Conservation (phyloP, 1,140 invertebrate species). For the Trichonephila clavata region DNA sequence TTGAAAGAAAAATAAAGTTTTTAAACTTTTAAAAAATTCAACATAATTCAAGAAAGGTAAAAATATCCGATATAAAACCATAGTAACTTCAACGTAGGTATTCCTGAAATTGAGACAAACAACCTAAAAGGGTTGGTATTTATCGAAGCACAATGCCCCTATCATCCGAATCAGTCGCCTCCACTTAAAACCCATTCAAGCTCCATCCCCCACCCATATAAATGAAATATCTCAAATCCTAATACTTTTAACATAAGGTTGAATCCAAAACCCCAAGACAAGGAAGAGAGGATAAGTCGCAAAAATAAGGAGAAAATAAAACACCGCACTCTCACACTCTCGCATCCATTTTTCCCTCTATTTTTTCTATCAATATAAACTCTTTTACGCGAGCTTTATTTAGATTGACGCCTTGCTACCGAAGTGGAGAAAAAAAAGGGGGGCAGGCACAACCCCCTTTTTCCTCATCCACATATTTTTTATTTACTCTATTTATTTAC, state of each 20-base stretch:
- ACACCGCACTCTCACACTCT: slow-evolving; percentile 2
- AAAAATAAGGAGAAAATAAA: slow-evolving; percentile 64
- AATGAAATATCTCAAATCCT: slow-evolving; percentile 66
- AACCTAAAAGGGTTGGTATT: not conserved
- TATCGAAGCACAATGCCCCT: not conserved
- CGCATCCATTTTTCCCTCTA: not conserved
- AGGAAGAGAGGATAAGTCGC: slow-evolving; percentile 22
- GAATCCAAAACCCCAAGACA: not conserved
- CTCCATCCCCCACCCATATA: not conserved
- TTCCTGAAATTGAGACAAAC: not conserved
- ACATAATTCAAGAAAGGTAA: too few relatives aligned
- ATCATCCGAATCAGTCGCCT: not conserved
- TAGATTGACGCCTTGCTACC: slow-evolving; percentile 52
- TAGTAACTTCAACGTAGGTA: not conserved
- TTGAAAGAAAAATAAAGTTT: too few relatives aligned
- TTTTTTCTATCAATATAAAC: slow-evolving; percentile 13
- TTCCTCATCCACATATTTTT: not conserved
- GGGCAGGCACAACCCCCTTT: not conserved
- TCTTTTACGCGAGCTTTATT: slow-evolving; percentile 64
- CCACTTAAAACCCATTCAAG: not conserved
- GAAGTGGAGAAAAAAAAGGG: not conserved
- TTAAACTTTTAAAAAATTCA: too few relatives aligned
- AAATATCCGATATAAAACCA: too few relatives aligned
- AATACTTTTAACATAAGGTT: slow-evolving; percentile 22
- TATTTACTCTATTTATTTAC: not conserved